phyloP scores from a whole-genome alignment of 2,113 vertebrate species.

The Lathamus discolor region DNA sequence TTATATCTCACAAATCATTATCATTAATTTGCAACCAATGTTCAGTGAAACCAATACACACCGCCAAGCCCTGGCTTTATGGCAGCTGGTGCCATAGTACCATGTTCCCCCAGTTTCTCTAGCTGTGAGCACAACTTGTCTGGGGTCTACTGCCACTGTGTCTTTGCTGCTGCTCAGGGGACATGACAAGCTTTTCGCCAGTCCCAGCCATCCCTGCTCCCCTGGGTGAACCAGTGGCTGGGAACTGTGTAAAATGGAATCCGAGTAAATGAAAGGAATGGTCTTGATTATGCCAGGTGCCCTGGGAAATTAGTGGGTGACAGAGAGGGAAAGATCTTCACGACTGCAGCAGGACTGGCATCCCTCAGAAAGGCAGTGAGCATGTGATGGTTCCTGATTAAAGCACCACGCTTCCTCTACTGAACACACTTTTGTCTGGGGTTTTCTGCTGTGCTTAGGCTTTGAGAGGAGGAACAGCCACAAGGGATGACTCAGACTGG shows the following conservation, averaged over 20 bases:
- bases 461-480: not conserved
- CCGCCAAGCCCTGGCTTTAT: not conserved
- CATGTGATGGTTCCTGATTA: not conserved
- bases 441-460: not conserved
- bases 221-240: not conserved
- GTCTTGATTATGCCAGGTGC: not conserved
- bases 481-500: not conserved
- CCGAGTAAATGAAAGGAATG: not conserved
- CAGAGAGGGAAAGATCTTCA: not conserved
- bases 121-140: not conserved
- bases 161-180: not conserved
- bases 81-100: not conserved
- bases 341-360: not conserved
- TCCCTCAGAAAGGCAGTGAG: not conserved
- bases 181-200: not conserved
- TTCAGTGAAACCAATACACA: not conserved
- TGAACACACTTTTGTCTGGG: not conserved
- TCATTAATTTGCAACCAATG: not conserved
- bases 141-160: not conserved
- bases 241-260: not conserved
- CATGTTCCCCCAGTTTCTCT: not conserved
- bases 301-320: not conserved
- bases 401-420: not conserved
- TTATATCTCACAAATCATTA: not conserved
- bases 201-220: not conserved